A percentile compares a stretch with the other conserved stretches of the same genome.
Conservation (phyloP, 2,888 invertebrate species). For the Leucophenga maculata region DNA sequence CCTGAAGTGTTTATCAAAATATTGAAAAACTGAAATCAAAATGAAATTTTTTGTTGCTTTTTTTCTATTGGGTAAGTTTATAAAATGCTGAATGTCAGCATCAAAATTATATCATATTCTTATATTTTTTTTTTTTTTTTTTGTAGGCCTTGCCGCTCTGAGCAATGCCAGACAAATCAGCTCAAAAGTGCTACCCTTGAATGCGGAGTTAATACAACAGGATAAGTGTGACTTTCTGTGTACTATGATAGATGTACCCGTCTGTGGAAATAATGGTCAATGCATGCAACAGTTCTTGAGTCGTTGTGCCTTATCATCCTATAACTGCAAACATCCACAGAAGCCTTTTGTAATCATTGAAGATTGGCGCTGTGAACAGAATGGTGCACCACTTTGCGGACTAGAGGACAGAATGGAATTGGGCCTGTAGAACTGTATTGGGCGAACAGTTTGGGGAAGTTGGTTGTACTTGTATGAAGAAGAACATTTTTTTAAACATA, state of each 20-base stretch:
- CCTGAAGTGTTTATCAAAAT: neutral
- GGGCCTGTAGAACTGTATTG: conserved; percentile 29
- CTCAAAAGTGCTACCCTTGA: conserved; percentile 42
- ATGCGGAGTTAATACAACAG: conserved; percentile 44
- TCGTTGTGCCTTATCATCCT: conserved; percentile 54
- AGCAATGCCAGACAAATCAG: neutral
- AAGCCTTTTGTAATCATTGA: conserved; percentile 53
- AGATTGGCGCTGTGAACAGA: conserved; percentile 51
- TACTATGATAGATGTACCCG: conserved; percentile 43
- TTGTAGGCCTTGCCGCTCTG: conserved; percentile 14
- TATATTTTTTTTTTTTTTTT: neutral
- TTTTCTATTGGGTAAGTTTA: conserved; percentile 45
- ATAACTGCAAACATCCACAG: conserved; percentile 61
- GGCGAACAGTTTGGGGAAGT: neutral
- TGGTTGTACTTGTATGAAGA: conserved; percentile 6
- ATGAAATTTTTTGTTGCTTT: conserved; percentile 39
- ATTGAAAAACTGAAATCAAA: neutral
- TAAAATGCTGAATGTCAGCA: neutral
- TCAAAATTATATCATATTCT: neutral
- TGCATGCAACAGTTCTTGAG: conserved; percentile 58
- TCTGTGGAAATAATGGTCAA: conserved; percentile 60
- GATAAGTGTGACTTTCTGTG: conserved; percentile 56
- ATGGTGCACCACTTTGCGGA: conserved; percentile 46
- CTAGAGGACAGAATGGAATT: conserved; percentile 45
- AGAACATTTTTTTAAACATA: neutral